Evolutionary conservation across 2,797 vertebrate genomes (phyloP).

Genomic region (Molossus alvarezi): DNA sequence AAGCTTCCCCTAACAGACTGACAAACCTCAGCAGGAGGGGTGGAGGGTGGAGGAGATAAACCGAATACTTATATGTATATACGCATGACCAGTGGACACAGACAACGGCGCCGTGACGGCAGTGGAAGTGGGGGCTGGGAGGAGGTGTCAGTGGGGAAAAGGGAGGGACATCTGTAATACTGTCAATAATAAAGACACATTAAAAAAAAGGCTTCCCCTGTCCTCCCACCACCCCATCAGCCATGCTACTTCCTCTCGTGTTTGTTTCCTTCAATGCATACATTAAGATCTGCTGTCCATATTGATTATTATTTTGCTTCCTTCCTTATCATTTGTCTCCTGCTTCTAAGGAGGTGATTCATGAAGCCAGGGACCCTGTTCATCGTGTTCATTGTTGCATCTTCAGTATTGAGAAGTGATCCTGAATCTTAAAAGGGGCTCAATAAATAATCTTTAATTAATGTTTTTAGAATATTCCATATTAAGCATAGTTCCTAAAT

Average conservation of each 20-base stretch:
- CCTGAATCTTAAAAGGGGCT: not conserved
- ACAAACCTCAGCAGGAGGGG: too few species aligned
- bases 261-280: not conserved
- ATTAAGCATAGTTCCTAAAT: conserved; percentile 12
- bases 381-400: not conserved
- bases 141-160: too few species aligned
- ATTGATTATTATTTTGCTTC: not conserved
- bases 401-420: not conserved
- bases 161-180: too few species aligned
- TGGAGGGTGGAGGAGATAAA: too few species aligned
- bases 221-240: too few species aligned
- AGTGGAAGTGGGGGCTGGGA: too few species aligned
- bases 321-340: not conserved
- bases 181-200: too few species aligned
- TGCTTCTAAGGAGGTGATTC: not conserved
- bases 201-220: not conserved
- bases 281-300: not conserved
- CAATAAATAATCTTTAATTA: not conserved
- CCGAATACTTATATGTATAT: too few species aligned
- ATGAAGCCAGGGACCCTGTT: not conserved
- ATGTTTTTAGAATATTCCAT: not conserved
- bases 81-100: too few species aligned
- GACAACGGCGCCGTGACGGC: too few species aligned
- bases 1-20: too few species aligned
- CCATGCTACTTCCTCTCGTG: not conserved